Evolutionary conservation across 64 coral and sea anemone species (phyloP), one percentile per base, ranked within the genome.

Genomic region (Porites australiensis): DNA sequence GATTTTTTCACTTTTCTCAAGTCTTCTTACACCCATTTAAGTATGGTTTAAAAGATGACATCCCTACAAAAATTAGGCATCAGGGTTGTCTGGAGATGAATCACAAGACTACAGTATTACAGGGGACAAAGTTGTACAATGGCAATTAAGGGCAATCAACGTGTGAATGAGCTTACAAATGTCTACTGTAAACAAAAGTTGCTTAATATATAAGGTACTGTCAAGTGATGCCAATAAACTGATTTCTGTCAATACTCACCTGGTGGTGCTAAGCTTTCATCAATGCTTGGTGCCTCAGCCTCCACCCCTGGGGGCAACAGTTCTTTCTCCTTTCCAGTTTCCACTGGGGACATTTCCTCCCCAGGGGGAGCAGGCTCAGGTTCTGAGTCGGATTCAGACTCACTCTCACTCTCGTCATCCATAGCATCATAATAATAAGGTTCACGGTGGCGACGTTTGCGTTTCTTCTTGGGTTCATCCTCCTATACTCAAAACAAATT

Each of bases 341-440:
- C 92, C 82, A 86, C 79, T 6, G 95, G 91, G 13, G 92, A 94
- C 72, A 90, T 87, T 53, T 98, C 95, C 52, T 94, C 92, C 23
- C 95, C 95, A 45, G 95, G 95, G 23, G 95, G 95, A n/a, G 95
- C 94, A 6, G 96, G 96, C 37, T 93, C 94, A 9, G 94, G 93
- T 62, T 98, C 96, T 12, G 94, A 93, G 21, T 98, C 96, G 2
- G 94, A 95, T 14, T 98, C 96, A 7, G 96, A 98, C 73, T 98
- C 96, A 74, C 94, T 98, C 51, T 98, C 96, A 27, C 96, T 98
- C 11, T 98, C 94, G 46, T 84, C 81, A 68, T 93, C 96, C 73
- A 93, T 93, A 74, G 90, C 94, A 60, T 98, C 96, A 52, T 93
- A 95, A 74, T 98, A 98, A 72, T 98, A 95, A 43, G 94, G 90